phyloP scores from a whole-genome alignment of 2,797 vertebrate genomes.

The Poeciliopsis infans region DNA sequence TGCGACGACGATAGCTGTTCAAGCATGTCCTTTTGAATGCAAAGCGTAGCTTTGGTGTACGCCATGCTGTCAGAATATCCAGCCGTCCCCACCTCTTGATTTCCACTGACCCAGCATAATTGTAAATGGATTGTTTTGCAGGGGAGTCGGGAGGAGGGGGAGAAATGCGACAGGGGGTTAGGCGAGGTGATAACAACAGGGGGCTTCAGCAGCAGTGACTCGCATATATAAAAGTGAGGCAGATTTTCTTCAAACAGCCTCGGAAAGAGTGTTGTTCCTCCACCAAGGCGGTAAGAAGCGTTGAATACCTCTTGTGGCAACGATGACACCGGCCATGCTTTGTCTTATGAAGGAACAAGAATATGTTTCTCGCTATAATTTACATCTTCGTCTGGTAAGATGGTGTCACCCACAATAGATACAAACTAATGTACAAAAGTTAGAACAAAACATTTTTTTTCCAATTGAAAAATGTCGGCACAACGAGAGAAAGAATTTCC shows the following conservation, averaged over 20 bases:
- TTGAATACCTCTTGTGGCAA: neutral
- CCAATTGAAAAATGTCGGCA: neutral
- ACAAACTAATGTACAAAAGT: neutral
- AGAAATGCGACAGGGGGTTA: slow-evolving; percentile 12
- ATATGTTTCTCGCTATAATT: neutral
- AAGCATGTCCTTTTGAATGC: slow-evolving; percentile 9
- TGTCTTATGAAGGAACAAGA: neutral
- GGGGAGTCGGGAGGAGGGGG: neutral
- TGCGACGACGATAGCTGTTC: slow-evolving; percentile 1
- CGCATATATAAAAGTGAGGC: neutral
- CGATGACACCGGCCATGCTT: neutral
- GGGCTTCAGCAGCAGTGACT: neutral
- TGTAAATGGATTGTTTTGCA: slow-evolving; percentile 22
- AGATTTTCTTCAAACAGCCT: slow-evolving; percentile 6
- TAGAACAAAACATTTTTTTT: neutral
- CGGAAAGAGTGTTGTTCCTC: neutral
- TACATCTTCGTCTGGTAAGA: neutral
- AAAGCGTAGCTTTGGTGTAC: slow-evolving; percentile 4
- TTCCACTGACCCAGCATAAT: slow-evolving; percentile 18
- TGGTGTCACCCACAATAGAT: neutral
- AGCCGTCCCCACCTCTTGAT: slow-evolving; percentile 10
- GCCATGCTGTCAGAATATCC: slow-evolving; percentile 11
- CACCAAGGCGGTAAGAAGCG: neutral
- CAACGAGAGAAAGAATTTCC: neutral
- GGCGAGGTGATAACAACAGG: slow-evolving; percentile 7